phyloP scores from a whole-genome alignment of 2,888 invertebrate genomes.

The Oithona nana region DNA sequence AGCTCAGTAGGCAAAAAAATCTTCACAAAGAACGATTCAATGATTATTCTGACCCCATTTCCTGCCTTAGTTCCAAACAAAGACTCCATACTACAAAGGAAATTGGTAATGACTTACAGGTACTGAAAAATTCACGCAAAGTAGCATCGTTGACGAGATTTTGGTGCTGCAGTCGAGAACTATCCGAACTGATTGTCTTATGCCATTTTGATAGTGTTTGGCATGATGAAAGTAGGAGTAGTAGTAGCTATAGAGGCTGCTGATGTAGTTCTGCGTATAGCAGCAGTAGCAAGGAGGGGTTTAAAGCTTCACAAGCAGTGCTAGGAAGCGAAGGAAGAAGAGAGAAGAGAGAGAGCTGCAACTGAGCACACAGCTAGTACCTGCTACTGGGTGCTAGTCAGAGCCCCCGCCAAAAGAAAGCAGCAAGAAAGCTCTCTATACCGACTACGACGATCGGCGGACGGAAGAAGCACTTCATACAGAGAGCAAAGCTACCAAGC shows the following conservation, averaged over 20 bases:
- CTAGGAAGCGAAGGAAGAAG: neutral
- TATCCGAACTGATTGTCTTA: no score
- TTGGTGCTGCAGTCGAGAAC: no score
- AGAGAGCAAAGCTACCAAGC: no score
- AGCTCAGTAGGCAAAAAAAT: neutral
- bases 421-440: neutral
- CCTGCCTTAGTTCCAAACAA: neutral
- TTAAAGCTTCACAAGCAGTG: neutral
- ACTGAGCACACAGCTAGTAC: neutral
- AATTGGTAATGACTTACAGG: constrained; percentile 13
- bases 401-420: neutral
- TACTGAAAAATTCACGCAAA: constrained; percentile 13
- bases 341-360: neutral
- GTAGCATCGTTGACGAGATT: neutral
- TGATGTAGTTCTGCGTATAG: neutral
- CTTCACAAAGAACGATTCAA: neutral
- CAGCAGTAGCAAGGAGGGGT: neutral
- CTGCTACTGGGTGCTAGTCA: neutral
- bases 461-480: no score
- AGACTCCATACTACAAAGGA: neutral
- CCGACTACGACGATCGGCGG: neutral
- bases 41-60: neutral
- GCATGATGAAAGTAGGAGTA: no score
- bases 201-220: no score
- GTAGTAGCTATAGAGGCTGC: no score